These are phyloP conservation scores for Dicentrarchus labrax DNA, from an alignment of 2,113 vertebrate genomes.

Conservation along the genomic window DNA sequence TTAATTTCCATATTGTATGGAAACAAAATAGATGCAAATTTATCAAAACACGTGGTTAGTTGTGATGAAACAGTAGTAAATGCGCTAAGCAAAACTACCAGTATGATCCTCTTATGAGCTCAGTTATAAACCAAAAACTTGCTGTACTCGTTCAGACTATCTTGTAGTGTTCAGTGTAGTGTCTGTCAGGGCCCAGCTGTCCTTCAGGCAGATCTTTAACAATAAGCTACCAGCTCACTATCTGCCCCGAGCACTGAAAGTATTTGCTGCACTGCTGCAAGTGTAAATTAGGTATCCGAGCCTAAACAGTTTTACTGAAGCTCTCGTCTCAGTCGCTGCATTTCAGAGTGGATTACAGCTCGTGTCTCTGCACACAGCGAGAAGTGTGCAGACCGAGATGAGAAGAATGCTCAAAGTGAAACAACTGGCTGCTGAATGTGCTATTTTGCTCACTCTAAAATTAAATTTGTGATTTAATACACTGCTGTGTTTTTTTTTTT, in stretches of 20 bases:
- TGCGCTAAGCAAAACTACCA: background rate
- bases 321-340: constrained; percentile 45
- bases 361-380: constrained; percentile 34
- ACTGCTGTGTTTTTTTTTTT: constrained; percentile 11
- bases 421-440: constrained; percentile 48
- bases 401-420: constrained; percentile 37
- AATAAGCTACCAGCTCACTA: constrained; percentile 15
- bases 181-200: constrained; percentile 14
- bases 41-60: background rate
- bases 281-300: constrained; percentile 53
- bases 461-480: constrained; percentile 48
- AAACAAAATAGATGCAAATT: background rate
- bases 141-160: background rate
- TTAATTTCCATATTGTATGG: no score
- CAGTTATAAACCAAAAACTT: background rate
- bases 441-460: constrained; percentile 39
- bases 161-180: background rate
- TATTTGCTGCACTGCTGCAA: constrained; percentile 59
- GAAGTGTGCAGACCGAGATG: constrained; percentile 31
- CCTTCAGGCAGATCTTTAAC: constrained; percentile 35
- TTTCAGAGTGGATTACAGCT: constrained; percentile 65
- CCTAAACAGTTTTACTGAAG: constrained; percentile 53
- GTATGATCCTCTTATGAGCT: background rate
- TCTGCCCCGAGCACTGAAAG: constrained; percentile 38
- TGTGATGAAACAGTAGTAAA: background rate